A percentile compares a stretch with the other conserved stretches of the same genome.
These are phyloP conservation scores for Aphrophora alni DNA, from an alignment of 2,888 invertebrate genomes.

Conservation along the genomic window DNA sequence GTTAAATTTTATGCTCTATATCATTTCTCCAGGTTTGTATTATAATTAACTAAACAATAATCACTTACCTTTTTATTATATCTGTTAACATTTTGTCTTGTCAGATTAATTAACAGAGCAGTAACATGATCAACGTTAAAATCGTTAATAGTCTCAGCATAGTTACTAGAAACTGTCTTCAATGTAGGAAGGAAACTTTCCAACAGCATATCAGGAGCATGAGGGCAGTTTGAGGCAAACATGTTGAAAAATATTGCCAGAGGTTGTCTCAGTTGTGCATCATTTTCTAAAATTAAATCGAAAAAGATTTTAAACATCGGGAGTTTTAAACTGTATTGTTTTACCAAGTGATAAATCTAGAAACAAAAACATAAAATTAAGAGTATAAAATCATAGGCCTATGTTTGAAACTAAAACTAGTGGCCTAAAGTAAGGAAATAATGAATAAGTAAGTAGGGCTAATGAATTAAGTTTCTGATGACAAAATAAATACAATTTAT, in stretches of 20 bases:
- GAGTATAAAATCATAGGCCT: too few relatives aligned
- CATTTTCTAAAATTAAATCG: conserved; percentile 60
- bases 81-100: background rate
- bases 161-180: conserved; percentile 51
- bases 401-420: too few relatives aligned
- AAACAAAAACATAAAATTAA: too few relatives aligned
- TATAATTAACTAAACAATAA: too few relatives aligned
- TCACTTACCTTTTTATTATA: background rate
- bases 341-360: too few relatives aligned
- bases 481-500: too few relatives aligned
- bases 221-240: conserved; percentile 59
- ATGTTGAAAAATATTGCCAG: conserved; percentile 74
- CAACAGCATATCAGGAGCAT: conserved; percentile 66
- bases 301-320: background rate
- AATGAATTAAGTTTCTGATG: too few relatives aligned
- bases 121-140: background rate
- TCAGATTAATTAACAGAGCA: background rate
- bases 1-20: too few relatives aligned
- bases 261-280: conserved; percentile 69
- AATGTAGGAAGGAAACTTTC: conserved; percentile 78
- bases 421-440: too few relatives aligned
- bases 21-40: too few relatives aligned
- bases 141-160: background rate
- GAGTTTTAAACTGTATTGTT: too few relatives aligned
- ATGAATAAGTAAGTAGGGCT: too few relatives aligned